Evolutionary conservation across 2,797 vertebrate genomes (phyloP).

Genomic region (Thaleichthys pacificus): DNA sequence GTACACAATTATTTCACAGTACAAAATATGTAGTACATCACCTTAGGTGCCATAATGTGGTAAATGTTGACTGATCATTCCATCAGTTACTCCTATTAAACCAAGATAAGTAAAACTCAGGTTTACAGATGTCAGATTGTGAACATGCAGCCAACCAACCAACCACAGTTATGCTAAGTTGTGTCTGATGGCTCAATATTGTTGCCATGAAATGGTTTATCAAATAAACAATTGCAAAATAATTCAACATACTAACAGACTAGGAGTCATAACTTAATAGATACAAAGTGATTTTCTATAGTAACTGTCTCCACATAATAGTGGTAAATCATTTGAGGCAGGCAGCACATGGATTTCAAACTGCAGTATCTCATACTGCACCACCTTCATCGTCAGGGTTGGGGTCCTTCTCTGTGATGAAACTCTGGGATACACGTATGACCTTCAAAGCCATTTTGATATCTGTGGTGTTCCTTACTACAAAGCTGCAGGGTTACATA

Average conservation of each 20-base stretch:
- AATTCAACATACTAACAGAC: not conserved
- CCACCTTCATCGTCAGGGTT: slow-evolving; percentile 38
- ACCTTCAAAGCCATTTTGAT: not conserved
- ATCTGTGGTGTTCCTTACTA: not conserved
- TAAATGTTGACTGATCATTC: not conserved
- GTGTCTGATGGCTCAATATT: not conserved
- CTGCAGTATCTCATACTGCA: slow-evolving; percentile 28
- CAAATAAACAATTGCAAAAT: not conserved
- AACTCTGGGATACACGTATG: slow-evolving; percentile 41
- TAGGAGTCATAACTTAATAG: not conserved
- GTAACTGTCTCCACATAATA: slow-evolving; percentile 22
- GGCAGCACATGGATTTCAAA: not conserved
- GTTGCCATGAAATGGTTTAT: not conserved
- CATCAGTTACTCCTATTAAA: not conserved
- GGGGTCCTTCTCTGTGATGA: slow-evolving; percentile 25
- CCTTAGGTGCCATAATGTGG: not conserved
- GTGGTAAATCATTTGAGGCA: slow-evolving; percentile 23
- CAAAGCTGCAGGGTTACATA: not conserved
- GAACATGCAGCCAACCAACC: not conserved
- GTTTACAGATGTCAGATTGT: not conserved
- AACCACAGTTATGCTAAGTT: not conserved
- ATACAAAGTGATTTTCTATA: slow-evolving; percentile 2
- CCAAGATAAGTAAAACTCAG: not conserved
- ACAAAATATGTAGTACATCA: not conserved
- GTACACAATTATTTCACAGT: too few species aligned